Conservation (phyloP, 2,797 vertebrate species). For the Alfaro cultratus region DNA sequence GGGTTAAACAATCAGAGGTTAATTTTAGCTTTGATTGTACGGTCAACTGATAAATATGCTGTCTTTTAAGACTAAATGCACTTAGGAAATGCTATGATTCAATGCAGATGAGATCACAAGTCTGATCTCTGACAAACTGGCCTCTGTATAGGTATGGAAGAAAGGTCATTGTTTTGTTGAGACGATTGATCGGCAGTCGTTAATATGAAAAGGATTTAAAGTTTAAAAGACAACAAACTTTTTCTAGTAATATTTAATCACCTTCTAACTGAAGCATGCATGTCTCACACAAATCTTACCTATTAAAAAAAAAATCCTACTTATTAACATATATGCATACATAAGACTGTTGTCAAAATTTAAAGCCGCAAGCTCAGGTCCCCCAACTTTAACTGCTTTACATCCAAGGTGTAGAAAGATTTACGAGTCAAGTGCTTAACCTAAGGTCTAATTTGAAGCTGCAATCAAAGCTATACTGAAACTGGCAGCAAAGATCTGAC, state of each 20-base stretch:
- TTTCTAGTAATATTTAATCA: background rate
- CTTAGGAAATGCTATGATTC: background rate
- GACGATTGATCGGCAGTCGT: conserved; percentile 7
- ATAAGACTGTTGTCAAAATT: background rate
- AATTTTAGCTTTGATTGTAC: background rate
- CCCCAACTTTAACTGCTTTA: conserved; percentile 22
- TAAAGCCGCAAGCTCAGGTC: background rate
- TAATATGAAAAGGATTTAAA: conserved; percentile 24
- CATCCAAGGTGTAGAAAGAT: conserved; percentile 28
- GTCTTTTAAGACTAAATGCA: background rate
- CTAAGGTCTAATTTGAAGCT: conserved; percentile 41
- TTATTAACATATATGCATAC: background rate
- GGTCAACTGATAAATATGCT: background rate
- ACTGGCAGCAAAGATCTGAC: conserved; percentile 21
- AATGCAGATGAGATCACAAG: background rate
- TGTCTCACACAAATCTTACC: background rate
- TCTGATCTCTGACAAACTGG: background rate
- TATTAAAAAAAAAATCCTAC: background rate
- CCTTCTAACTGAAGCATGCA: background rate
- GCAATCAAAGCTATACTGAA: conserved; percentile 46
- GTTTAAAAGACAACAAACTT: conserved; percentile 5
- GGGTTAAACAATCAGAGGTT: conserved; percentile 7
- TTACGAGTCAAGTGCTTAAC: conserved; percentile 42
- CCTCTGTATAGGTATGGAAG: background rate
- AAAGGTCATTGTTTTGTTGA: conserved; percentile 1